A percentile compares a stretch with the other conserved stretches of the same genome.
Evolutionary conservation across 2,888 invertebrate genomes (phyloP).

Genomic region (Cloeon dipterum): DNA sequence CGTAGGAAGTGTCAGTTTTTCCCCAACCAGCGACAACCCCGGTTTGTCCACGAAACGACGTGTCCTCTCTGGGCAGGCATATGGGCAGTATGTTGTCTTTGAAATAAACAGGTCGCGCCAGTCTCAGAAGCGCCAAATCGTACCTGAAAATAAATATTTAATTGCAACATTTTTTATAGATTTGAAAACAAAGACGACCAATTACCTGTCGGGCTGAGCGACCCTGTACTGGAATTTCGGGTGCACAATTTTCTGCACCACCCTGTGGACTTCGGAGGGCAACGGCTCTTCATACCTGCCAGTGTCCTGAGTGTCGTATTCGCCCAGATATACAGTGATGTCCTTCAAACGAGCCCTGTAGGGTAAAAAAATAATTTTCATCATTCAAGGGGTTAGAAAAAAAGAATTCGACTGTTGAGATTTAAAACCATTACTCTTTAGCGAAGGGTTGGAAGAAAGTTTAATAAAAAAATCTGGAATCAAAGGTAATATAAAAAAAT

Average conservation of each 20-base stretch:
- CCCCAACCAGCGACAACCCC: constrained; percentile 67
- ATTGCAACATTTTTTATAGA: neutral
- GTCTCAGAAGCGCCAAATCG: constrained; percentile 48
- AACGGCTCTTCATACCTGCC: constrained; percentile 30
- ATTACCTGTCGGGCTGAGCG: constrained; percentile 64
- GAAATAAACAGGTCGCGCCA: constrained; percentile 40
- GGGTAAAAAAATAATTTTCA: no score
- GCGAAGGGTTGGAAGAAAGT: no score
- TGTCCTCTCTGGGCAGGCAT: constrained; percentile 37
- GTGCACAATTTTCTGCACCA: constrained; percentile 50
- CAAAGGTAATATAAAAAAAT: no score
- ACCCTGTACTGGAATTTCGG: constrained; percentile 58
- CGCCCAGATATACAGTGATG: constrained; percentile 56
- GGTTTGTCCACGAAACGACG: constrained; percentile 23
- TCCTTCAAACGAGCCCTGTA: constrained; percentile 40
- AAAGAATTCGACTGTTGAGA: no score
- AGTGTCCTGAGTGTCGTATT: constrained; percentile 51
- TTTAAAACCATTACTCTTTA: no score
- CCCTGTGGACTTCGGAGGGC: constrained; percentile 41
- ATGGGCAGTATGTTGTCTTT: constrained; percentile 51
- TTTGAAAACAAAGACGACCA: no score
- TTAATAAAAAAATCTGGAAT: no score
- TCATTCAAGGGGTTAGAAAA: no score
- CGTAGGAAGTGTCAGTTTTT: constrained; percentile 36
- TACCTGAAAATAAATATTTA: constrained; percentile 12